A percentile compares a stretch with the other conserved stretches of the same genome.
Conservation (phyloP, 2,113 vertebrate genomes). For the Dipodomys spectabilis region DNA sequence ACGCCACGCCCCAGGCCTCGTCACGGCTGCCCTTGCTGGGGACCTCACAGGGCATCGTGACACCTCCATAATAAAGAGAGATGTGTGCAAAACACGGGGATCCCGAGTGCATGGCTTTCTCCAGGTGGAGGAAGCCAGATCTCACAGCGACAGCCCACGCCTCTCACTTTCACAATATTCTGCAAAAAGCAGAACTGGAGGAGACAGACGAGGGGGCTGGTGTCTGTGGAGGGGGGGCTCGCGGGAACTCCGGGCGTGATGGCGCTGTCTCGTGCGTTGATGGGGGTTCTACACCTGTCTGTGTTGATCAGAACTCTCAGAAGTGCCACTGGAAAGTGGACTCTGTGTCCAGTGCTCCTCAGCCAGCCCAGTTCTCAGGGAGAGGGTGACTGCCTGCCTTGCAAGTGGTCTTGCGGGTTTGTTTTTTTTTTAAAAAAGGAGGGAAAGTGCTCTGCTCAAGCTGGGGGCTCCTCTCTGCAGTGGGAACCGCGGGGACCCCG, state of each 20-base stretch:
- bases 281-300: neutral
- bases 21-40: neutral
- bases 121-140: neutral
- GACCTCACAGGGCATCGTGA: neutral
- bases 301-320: neutral
- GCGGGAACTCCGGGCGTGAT: neutral
- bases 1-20: too few relatives aligned
- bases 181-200: neutral
- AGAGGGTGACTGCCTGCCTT: too few relatives aligned
- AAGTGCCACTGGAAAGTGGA: too few relatives aligned
- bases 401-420: too few relatives aligned
- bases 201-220: neutral
- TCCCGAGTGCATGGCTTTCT: neutral
- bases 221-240: neutral
- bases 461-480: neutral
- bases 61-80: too few relatives aligned
- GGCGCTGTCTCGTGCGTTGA: too few relatives aligned
- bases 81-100: rapidly evolving
- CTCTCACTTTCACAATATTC: neutral
- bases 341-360: neutral
- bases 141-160: rapidly evolving
- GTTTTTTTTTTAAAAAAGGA: too few relatives aligned
- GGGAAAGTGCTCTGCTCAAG: neutral
- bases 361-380: neutral
- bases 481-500: neutral